Conservation (phyloP, 2,113 vertebrate genomes). For the Romanogobio albipinnatus region DNA sequence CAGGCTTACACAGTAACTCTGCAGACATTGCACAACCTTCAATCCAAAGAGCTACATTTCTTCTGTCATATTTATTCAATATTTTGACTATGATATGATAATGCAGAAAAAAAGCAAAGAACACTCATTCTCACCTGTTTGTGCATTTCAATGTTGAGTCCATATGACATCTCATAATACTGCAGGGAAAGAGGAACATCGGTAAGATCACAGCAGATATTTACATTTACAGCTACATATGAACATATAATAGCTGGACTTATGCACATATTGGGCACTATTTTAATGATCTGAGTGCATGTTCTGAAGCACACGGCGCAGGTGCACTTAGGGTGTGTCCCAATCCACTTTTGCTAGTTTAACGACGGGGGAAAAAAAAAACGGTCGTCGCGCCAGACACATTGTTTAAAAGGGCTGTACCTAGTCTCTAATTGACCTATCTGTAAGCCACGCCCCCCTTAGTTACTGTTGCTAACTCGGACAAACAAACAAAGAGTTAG, state of each 20-base stretch:
- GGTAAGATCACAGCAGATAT: not conserved
- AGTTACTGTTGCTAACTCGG: no score
- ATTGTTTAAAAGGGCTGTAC: no score
- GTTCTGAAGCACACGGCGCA: no score
- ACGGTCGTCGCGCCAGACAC: no score
- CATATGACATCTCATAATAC: conserved; percentile 99
- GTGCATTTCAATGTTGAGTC: conserved; percentile 98
- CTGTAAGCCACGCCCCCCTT: no score
- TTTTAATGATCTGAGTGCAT: no score
- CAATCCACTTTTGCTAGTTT: no score
- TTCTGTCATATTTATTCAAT: not conserved
- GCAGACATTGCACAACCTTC: not conserved
- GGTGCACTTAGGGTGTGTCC: no score
- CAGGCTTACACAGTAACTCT: not conserved
- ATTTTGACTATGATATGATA: not conserved
- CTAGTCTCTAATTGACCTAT: no score
- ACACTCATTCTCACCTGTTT: conserved; percentile 83
- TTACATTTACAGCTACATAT: not conserved
- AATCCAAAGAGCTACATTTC: not conserved
- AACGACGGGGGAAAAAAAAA: no score
- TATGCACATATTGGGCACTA: not conserved
- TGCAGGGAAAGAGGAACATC: conserved; percentile 46
- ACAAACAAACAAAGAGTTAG: no score
- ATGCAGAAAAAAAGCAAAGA: not conserved
- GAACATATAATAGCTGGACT: not conserved